Evolutionary conservation across 23 tunicate species (phyloP).

Genomic region (Trididemnum miniatum): DNA sequence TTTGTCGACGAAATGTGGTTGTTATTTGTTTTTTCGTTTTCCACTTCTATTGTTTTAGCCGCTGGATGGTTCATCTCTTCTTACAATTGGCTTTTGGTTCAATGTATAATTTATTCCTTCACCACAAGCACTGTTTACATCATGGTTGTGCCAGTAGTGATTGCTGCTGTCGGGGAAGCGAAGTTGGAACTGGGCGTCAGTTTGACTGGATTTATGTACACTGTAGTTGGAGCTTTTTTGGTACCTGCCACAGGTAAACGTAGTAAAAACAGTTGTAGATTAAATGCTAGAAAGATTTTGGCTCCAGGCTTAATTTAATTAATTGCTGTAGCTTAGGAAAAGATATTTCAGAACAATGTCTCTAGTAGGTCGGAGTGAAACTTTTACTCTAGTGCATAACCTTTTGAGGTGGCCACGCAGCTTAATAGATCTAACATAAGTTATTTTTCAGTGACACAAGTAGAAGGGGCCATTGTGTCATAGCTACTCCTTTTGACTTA

Average conservation of each 20-base stretch:
- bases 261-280: too few relatives aligned
- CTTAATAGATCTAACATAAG: too few relatives aligned
- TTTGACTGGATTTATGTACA: constrained; percentile 13
- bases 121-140: neutral
- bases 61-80: neutral
- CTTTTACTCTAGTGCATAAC: too few relatives aligned
- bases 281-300: too few relatives aligned
- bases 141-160: constrained; percentile 11
- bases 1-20: neutral
- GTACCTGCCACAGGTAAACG: constrained; percentile 27
- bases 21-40: neutral
- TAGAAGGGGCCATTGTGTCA: too few relatives aligned
- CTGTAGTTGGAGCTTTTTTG: constrained; percentile 11
- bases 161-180: constrained; percentile 5
- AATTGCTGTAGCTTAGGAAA: too few relatives aligned
- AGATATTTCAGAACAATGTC: too few relatives aligned
- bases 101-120: neutral
- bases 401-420: too few relatives aligned
- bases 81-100: neutral
- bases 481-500: too few relatives aligned
- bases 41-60: neutral
- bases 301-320: too few relatives aligned
- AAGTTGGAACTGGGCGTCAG: constrained; percentile 23
- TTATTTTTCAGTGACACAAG: too few relatives aligned
- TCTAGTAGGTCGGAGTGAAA: too few relatives aligned